Evolutionary conservation across 2,113 vertebrate species (phyloP).

Genomic region (Clarias magur): DNA sequence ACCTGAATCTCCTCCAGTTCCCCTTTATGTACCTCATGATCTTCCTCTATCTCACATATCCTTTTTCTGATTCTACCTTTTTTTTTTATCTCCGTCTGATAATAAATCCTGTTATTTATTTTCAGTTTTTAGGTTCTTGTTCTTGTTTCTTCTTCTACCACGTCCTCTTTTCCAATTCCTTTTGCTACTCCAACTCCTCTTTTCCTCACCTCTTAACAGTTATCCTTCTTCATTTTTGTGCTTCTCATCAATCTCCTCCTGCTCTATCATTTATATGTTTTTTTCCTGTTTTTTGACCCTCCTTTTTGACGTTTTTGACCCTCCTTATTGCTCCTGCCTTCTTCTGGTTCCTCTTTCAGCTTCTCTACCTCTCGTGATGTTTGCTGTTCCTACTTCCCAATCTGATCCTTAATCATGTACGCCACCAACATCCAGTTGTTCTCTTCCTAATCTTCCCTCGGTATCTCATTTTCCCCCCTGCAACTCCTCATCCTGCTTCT

Average conservation of each 20-base stretch:
- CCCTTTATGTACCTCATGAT: conserved; percentile 29
- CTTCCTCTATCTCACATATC: conserved; percentile 32
- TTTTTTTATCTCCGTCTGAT: conserved; percentile 38
- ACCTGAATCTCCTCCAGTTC: neutral
- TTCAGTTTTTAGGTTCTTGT: neutral
- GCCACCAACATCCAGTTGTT: conserved; percentile 30
- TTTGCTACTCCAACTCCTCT: neutral
- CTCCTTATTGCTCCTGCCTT: neutral
- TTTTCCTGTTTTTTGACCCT: conserved; percentile 5
- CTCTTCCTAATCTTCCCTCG: neutral
- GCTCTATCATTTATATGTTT: conserved; percentile 13
- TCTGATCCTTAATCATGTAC: conserved; percentile 35
- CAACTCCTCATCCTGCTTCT: neutral
- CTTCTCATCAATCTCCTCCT: too few relatives aligned
- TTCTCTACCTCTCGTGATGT: neutral
- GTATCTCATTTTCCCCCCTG: neutral
- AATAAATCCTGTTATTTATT: neutral
- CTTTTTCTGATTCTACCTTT: neutral
- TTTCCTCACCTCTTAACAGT: neutral
- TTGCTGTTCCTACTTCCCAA: conserved; percentile 28
- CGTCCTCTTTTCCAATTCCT: neutral
- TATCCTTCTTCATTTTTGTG: too few relatives aligned
- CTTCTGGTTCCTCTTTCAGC: neutral
- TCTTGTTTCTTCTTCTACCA: neutral
- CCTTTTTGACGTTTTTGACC: neutral